Evolutionary conservation across 2,888 invertebrate species (phyloP), one percentile per base, ranked within the genome.

Genomic region (Ernsta delagoae): DNA sequence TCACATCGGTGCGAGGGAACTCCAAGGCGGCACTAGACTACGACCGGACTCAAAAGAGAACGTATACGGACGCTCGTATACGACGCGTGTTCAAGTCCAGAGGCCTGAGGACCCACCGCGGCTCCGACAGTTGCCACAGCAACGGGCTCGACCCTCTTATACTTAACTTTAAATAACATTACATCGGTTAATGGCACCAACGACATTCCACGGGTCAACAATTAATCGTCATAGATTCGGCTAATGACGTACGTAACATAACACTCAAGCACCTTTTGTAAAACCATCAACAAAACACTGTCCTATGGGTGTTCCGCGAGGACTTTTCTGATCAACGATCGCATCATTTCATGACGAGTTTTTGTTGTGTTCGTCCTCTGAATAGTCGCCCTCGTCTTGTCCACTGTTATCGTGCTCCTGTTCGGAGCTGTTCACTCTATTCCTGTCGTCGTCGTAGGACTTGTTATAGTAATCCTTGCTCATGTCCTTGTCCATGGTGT

Each of bases 191-290:
- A 92, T 92, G 92, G 92, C 92, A 92, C 92, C 89, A 85, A 85
- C 83, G 89, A 92, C 89, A 88, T 90, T 91, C 88, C 92, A 92
- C 92, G 92, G 92, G 92, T 90, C 87, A 91, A 92, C 90, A 90
- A 89, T 86, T 48, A 87, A 87, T 89, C 84, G 86, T 85, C 73
- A 48, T 48, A 48, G 48, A 48, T 48, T 48, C 48, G 83, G 84
- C 53, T 85, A 86, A 86, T 82, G 87, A 87, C 89, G 84, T 87
- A 87, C 89, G 85, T 87, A 90, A 91, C 88, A 89, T 88, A 90
- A 92, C 89, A 89, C 87, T 89, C 87, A 87, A 92, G 92, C 92
- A 92, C 92, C 92, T 83, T 88, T 87, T 83, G 82, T 83, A 86
- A 50, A 85, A 80, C 83, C 79, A 82, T 84, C 86, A 88, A 88